phyloP scores from a whole-genome alignment of 2,888 invertebrate genomes.

The Oscheius onirici region DNA sequence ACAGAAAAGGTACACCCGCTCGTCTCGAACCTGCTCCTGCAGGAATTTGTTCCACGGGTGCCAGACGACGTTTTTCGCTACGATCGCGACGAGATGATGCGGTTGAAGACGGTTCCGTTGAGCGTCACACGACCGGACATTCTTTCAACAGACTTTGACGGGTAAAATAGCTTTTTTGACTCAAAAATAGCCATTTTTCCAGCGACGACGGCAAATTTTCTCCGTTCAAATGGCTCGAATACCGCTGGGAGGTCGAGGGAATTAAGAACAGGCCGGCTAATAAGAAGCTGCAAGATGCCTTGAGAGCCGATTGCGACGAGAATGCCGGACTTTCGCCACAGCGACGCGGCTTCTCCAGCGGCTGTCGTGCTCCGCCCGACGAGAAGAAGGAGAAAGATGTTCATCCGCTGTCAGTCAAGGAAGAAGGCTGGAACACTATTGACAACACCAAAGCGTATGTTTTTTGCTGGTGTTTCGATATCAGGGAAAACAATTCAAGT shows the following conservation, averaged over 20 bases:
- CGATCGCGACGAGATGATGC: constrained; percentile 59
- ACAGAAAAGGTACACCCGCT: constrained; percentile 41
- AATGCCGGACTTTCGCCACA: constrained; percentile 65
- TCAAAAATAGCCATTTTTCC: constrained; percentile 28
- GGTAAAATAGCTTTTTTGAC: constrained; percentile 41
- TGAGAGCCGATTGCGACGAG: constrained; percentile 50
- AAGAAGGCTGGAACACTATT: constrained; percentile 35
- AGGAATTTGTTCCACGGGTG: constrained; percentile 36
- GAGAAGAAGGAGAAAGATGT: constrained; percentile 48
- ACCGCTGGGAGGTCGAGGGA: constrained; percentile 64
- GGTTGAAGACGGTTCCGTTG: constrained; percentile 41
- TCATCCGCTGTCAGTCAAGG: constrained; percentile 1
- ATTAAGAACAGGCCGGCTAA: constrained; percentile 56
- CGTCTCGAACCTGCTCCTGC: constrained; percentile 47
- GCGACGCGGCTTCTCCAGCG: constrained; percentile 64
- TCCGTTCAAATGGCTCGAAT: constrained; percentile 65
- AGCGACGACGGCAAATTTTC: constrained; percentile 67
- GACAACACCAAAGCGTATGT: constrained; percentile 14
- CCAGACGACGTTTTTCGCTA: constrained; percentile 40
- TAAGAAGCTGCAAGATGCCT: constrained; percentile 46
- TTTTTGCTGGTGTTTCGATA: not conserved
- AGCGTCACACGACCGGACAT: constrained; percentile 57
- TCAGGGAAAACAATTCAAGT: too few relatives aligned
- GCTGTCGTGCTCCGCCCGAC: constrained; percentile 61
- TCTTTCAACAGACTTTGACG: constrained; percentile 62